Conservation (phyloP, 2,113 vertebrate genomes). For the Semnornis frantzii region DNA sequence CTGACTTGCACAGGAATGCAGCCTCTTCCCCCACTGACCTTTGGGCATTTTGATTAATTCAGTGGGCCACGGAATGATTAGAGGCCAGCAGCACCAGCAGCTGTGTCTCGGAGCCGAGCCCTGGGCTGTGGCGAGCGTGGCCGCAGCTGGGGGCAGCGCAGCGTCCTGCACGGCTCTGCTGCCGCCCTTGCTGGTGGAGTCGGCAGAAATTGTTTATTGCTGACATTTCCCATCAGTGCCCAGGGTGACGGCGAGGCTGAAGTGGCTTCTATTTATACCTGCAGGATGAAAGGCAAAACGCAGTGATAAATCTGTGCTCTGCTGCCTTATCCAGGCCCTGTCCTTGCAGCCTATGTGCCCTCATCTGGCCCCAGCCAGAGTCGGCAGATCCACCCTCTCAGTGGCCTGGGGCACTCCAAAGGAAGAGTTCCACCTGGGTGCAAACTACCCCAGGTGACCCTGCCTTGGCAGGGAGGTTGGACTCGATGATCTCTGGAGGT, state of each 20-base stretch:
- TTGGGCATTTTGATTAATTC: neutral
- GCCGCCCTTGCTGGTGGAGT: neutral
- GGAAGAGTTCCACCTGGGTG: neutral
- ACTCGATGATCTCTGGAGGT: too few relatives aligned
- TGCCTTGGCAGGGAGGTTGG: too few relatives aligned
- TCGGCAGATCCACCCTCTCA: accelerated
- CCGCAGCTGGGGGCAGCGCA: neutral
- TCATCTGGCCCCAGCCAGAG: neutral
- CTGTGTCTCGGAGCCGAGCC: neutral
- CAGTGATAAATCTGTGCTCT: neutral
- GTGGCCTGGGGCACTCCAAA: neutral
- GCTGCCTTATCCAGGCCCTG: neutral
- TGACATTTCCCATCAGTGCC: constrained; percentile 10
- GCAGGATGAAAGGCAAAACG: neutral
- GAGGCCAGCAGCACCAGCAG: neutral
- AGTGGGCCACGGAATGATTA: neutral
- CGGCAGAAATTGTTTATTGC: constrained; percentile 3
- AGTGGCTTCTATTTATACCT: constrained; percentile 57
- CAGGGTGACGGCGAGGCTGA: neutral
- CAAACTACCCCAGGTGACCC: too few relatives aligned
- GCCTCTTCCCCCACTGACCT: constrained; percentile 6
- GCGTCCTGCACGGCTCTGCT: neutral
- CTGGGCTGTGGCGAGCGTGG: accelerated
- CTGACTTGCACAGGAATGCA: neutral
- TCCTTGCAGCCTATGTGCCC: neutral